Base-by-base conservation (phyloP, 1,140 invertebrate species). In the Drosophila teissieri region DNA sequence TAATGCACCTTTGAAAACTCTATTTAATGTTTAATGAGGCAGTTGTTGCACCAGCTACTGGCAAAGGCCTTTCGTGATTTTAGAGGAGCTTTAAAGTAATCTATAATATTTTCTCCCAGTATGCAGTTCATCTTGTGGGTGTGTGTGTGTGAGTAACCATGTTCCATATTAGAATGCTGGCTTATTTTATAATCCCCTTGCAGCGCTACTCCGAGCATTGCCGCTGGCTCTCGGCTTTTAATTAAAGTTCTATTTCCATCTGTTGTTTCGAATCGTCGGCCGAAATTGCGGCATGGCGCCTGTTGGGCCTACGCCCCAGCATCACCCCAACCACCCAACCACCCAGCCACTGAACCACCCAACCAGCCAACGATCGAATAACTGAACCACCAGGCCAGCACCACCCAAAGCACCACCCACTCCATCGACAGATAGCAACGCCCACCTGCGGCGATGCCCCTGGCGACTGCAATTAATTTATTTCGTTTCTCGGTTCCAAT, bases 161-260 rank as follows among this genome's bases (percentile, higher is more conserved):
- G 61, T 73, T 58, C 80, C 74, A 55, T 79, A 78, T 79, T 81
- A 82, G 73, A 82, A 46, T 55, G 54, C 70, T 74, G 46, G 63
- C 64, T 79, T 79, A 74, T 83, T 65, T 70, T 53, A 68, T 68
- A 73, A 46, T 39, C 42, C 61, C 51, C 60, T 72, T 31, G 14
- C 39, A 49, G 45, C 15, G 61, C 42, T 53, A 11, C 52, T 24
- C 37, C 58, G 56, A 62, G 37, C 14, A 14, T n/a, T 57, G 70
- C 49, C 22, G 60, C 37, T 54, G 58, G 48, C 62, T 77, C 49
- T 42, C 42, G 48, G 75, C 79, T 58, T 78, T 82, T 86, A 86
- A 85, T 85, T 85, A 85, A 88, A 85, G 82, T 85, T 85, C 78
- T 78, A 88, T 85, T 88, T 88, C 65, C 82, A 85, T 82, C 78